Evolutionary conservation across 2,797 vertebrate genomes (phyloP).

Genomic region (Margarornis squamiger): DNA sequence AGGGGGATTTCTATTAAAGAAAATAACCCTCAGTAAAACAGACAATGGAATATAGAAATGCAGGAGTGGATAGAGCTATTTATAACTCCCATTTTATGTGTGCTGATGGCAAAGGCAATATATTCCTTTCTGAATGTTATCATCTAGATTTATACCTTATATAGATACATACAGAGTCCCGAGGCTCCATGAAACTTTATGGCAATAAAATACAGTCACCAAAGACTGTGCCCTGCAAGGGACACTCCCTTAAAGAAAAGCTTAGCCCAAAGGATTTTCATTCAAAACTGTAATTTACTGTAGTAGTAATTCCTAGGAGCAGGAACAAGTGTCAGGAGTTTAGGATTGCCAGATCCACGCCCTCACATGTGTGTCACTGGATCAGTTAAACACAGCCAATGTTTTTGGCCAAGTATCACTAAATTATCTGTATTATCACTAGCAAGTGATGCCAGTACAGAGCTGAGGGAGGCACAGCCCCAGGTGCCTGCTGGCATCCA

Average conservation of each 20-base stretch:
- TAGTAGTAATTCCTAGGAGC: background rate
- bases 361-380: background rate
- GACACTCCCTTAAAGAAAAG: background rate
- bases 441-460: fast-evolving
- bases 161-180: background rate
- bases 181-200: background rate
- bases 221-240: background rate
- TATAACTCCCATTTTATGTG: background rate
- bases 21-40: background rate
- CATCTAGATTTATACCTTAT: background rate
- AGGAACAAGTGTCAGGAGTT: background rate
- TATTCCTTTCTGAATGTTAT: background rate
- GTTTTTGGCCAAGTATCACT: background rate
- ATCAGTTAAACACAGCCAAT: background rate
- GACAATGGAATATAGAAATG: background rate
- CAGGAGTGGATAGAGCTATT: background rate
- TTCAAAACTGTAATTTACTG: background rate
- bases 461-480: background rate
- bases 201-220: background rate
- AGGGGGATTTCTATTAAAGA: background rate
- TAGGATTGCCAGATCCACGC: background rate
- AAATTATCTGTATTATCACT: background rate
- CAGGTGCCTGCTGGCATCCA: background rate
- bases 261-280: background rate
- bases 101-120: background rate